Percentiles rank a stretch among this genome's conserved stretches.
These are phyloP conservation scores for Chelidonichthys spinosus DNA, from an alignment of 2,797 vertebrate species.

Conservation along the genomic window DNA sequence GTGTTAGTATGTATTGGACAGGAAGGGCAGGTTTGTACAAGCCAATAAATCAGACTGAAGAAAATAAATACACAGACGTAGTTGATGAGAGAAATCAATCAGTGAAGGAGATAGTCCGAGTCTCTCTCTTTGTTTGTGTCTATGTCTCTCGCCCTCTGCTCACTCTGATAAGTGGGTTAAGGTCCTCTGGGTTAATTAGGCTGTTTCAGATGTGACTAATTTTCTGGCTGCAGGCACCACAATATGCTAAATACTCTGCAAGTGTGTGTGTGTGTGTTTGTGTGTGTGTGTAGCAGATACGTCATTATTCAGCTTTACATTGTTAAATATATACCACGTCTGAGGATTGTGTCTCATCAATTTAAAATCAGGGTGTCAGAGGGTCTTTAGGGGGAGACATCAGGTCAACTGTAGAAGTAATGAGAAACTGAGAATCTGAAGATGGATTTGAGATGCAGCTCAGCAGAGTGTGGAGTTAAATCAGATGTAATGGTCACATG, in stretches of 20 bases:
- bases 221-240: slow-evolving; percentile 80
- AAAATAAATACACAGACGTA: slow-evolving; percentile 25
- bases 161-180: slow-evolving; percentile 82
- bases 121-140: slow-evolving; percentile 39
- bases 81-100: slow-evolving; percentile 65
- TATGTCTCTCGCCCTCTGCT: slow-evolving; percentile 57
- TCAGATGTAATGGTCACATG: too few species aligned
- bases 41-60: slow-evolving; percentile 50
- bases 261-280: slow-evolving; percentile 18
- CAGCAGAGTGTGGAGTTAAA: too few species aligned
- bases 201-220: slow-evolving; percentile 86
- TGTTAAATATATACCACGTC: slow-evolving; percentile 10
- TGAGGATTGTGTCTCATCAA: not conserved
- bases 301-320: not conserved
- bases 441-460: too few species aligned
- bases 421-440: too few species aligned
- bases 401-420: too few species aligned
- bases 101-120: slow-evolving; percentile 49
- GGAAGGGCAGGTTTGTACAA: slow-evolving; percentile 30
- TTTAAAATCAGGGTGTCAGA: too few species aligned
- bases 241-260: slow-evolving; percentile 76
- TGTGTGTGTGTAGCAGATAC: slow-evolving; percentile 28
- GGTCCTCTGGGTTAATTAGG: slow-evolving; percentile 86
- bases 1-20: slow-evolving; percentile 24
- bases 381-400: too few species aligned